Conservation (phyloP, 2,888 invertebrate species). For the Epinotia nisella region DNA sequence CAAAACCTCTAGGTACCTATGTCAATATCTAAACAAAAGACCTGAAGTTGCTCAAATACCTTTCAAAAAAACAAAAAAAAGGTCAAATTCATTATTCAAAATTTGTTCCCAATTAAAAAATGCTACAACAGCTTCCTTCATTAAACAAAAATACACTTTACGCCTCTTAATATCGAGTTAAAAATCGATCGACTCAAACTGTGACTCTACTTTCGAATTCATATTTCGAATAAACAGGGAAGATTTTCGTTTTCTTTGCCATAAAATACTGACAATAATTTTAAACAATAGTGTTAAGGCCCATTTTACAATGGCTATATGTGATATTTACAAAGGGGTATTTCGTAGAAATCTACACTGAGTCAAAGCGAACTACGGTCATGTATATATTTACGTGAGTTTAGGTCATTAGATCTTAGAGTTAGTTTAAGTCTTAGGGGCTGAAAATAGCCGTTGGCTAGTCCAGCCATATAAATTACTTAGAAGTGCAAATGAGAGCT, state of each 20-base stretch:
- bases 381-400: neutral
- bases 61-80: conserved; percentile 13
- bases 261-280: neutral
- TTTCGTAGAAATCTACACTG: neutral
- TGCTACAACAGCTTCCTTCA: neutral
- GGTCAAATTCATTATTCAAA: conserved; percentile 20
- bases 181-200: neutral
- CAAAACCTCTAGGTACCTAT: neutral
- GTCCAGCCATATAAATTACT: conserved; percentile 13
- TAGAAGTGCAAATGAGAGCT: conserved; percentile 9
- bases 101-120: neutral
- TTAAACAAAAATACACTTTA: neutral
- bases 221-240: neutral
- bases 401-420: neutral
- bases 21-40: conserved; percentile 18
- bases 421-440: neutral
- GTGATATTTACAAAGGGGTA: neutral
- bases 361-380: neutral
- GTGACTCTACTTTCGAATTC: neutral
- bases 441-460: conserved; percentile 10
- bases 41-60: conserved; percentile 9
- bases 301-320: neutral
- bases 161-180: neutral
- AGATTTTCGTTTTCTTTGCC: neutral
- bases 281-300: neutral